A percentile compares a stretch with the other conserved stretches of the same genome.
phyloP scores from a whole-genome alignment of 2,113 vertebrate genomes.

The Bos taurus region DNA sequence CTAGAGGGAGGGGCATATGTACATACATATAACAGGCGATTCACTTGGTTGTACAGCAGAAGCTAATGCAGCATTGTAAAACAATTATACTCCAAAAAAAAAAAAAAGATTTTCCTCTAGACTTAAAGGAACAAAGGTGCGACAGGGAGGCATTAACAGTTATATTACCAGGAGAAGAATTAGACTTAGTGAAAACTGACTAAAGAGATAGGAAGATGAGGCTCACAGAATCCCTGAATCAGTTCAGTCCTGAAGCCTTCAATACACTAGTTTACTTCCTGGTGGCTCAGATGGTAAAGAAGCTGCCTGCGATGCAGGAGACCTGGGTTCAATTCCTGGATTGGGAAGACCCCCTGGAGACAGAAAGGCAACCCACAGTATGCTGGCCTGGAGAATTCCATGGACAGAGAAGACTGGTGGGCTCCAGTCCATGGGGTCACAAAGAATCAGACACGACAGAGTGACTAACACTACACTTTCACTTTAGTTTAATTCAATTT shows the following conservation, averaged over 20 bases:
- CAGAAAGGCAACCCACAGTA: background rate
- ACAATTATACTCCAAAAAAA: background rate
- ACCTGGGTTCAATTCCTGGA: background rate
- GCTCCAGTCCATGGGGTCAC: background rate
- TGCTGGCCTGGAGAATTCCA: background rate
- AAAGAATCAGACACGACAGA: background rate
- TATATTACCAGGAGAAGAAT: background rate
- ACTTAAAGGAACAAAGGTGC: background rate
- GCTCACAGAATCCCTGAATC: background rate
- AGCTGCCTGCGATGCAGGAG: background rate
- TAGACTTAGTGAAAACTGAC: background rate
- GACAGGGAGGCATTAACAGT: background rate
- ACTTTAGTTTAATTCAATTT: background rate
- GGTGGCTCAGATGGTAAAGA: background rate
- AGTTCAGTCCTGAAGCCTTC: background rate
- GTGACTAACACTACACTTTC: rapidly evolving
- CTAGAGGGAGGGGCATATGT: background rate
- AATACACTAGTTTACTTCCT: background rate
- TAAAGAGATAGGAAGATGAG: background rate
- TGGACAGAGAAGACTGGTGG: background rate
- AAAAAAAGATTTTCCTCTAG: background rate
- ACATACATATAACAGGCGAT: background rate
- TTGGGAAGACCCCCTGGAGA: background rate
- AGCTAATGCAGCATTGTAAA: background rate
- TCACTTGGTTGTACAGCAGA: background rate